These are phyloP conservation scores for Chrysolina americana DNA, from an alignment of 2,888 invertebrate genomes.

Conservation along the genomic window DNA sequence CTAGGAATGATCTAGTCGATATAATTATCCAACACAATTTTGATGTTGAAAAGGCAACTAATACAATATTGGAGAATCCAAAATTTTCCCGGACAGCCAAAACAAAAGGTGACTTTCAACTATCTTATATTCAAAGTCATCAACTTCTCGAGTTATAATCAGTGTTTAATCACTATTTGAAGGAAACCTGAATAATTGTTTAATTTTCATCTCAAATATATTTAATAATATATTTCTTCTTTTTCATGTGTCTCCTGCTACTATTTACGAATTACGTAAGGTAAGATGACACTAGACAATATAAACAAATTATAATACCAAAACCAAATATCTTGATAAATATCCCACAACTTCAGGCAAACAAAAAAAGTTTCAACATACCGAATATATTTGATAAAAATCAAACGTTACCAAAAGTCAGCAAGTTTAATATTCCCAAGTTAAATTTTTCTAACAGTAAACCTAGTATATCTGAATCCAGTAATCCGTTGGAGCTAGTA, in stretches of 20 bases:
- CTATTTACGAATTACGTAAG: conserved; percentile 67
- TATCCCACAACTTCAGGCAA: conserved; percentile 5
- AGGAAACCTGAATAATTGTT: no score
- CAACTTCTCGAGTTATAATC: no score
- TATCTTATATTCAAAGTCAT: conserved; percentile 22
- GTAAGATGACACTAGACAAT: conserved; percentile 68
- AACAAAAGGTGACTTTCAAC: conserved; percentile 40
- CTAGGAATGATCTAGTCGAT: conserved; percentile 81
- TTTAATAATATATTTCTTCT: conserved; percentile 52
- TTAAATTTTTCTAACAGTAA: conserved; percentile 31
- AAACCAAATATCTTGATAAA: conserved; percentile 31
- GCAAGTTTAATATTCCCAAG: conserved; percentile 44
- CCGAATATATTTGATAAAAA: conserved; percentile 44
- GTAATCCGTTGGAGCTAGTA: conserved; percentile 54
- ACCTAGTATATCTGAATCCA: conserved; percentile 41
- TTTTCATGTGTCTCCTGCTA: conserved; percentile 60
- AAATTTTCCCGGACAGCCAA: conserved; percentile 40
- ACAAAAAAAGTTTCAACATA: conserved; percentile 39
- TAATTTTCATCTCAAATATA: background rate
- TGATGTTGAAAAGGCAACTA: conserved; percentile 80
- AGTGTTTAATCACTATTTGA: no score
- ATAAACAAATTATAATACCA: conserved; percentile 41
- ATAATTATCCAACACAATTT: conserved; percentile 82
- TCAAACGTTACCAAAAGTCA: conserved; percentile 15
- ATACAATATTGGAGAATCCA: conserved; percentile 73